Evolutionary conservation across 2,113 vertebrate genomes (phyloP), one percentile per base, ranked within the genome.

Genomic region (Perognathus longimembris): DNA sequence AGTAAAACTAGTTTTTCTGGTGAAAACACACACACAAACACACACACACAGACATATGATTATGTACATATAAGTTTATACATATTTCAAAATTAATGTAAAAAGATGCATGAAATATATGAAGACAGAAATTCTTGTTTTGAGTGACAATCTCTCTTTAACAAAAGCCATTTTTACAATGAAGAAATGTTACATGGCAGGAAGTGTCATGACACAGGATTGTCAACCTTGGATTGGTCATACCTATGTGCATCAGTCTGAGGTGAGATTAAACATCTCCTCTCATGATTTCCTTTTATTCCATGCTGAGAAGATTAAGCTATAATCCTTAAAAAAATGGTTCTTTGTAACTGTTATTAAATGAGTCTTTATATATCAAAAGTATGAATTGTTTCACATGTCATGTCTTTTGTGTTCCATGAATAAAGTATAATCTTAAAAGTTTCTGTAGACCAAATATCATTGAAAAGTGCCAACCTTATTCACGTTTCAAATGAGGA

Each of bases 291-390:
- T 64, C 18, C 36, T 11, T 54, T 12, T 30, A 76, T 67, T 71
- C 38, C 90, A 30, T 30, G 63, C 6, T 28, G 5, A 66, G 5
- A 9, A 18, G 22, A 36, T 71, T 71, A 59, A 69, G 45, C 12
- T 75, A 81, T 45, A 57, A 64, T 69, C 22, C 38, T 59, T 30
- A 79, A 38, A 17, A 57, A 67, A 70, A 83, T 79, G n/a, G 66
- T 28, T 34, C 15, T 85, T 74, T 70, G 36, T 73, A 70, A 80
- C 18, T 59, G 18, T 77, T 69, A 73, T n/a, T 89, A 69, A 77
- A 91, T 78, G 71, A 38, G 4, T 70, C 32, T 74, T 83, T 85
- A 64, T 85, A 64, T 63, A 83, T 74, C 45, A 63, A 88, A 76
- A 80, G 28, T 20, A 34, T 17, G 22, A 26, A 64, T 75, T 79